phyloP scores from a whole-genome alignment of 2,113 vertebrate species.

The Callaeas wilsoni region DNA sequence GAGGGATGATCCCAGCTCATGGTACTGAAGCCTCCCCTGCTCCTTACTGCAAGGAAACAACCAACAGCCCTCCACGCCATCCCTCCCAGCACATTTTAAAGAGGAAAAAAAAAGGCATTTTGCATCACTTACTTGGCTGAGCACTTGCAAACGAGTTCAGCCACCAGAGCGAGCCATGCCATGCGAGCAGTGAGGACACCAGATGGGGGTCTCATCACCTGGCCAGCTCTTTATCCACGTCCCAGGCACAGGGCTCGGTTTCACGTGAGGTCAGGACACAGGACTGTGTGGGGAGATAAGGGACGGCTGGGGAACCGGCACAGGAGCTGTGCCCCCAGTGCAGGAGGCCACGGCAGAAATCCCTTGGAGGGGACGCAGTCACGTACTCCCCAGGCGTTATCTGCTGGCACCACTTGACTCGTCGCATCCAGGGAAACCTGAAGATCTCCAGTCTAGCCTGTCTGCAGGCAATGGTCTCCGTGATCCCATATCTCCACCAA shows the following conservation, averaged over 20 bases:
- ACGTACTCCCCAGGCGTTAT: not conserved
- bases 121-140: not conserved
- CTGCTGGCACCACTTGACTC: not conserved
- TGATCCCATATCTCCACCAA: not conserved
- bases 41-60: not conserved
- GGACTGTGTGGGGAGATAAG: conserved; percentile 28
- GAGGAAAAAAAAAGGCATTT: not conserved
- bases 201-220: not conserved
- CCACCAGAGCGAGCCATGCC: rapidly evolving
- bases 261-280: not conserved
- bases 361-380: not conserved
- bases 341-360: not conserved
- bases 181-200: rapidly evolving
- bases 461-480: not conserved
- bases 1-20: not conserved
- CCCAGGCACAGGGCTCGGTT: not conserved
- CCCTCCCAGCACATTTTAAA: not conserved
- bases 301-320: rapidly evolving
- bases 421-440: not conserved
- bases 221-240: not conserved
- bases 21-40: not conserved
- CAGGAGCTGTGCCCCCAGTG: not conserved
- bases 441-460: not conserved
- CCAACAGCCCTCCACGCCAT: rapidly evolving
- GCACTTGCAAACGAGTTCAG: not conserved